Base-by-base conservation (phyloP, 1,140 invertebrate species). In the Aphaenogaster ashmeadi region DNA sequence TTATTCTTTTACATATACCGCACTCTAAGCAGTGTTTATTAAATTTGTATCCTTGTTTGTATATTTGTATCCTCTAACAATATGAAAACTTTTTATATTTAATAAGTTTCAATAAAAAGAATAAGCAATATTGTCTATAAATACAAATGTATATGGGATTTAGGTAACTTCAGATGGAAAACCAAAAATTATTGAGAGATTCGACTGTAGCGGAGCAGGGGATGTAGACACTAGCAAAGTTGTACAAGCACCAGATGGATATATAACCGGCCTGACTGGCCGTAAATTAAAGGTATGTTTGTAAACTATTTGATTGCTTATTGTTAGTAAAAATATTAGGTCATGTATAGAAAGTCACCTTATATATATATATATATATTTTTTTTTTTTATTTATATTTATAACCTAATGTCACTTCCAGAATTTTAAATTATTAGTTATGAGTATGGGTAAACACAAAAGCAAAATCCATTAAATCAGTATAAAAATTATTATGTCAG, bases 161-260 rank as follows among this genome's bases (percentile, higher is more conserved):
- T 94, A 99, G 98, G 96, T 97, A 83, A 99, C 99, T 33, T 97
- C 97, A 89, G 97, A 98, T 94, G 99, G 99, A 27, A 97, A 98
- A 93, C 96, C 97, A 50, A 99, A 99, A 96, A 97, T 99, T 62
- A 97, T 99, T 92, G 99, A 99, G 93, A 97, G 99, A 67, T 98
- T 98, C 94, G 99, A 99, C 96, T 99, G 98, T 88, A 98, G 98
- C 93, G 99, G 99, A 69, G 98, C 98, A 93, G 99, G 99, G 38
- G 99, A 99, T 96, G 98, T 99, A 54, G 97, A 98, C 93, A 99
- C 98, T n/a, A 97, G 97, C 41, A 98, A 97, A 74, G 96, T 99
- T 93, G 97, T 98, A 6, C 97, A 97, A 92, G 96, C 97, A 4
- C 96, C 95, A 79, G 97, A 98, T 93, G 98, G 98, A 36, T 96